Evolutionary conservation across 2,113 vertebrate genomes (phyloP).

Genomic region (Ptychochromis oligacanthus): DNA sequence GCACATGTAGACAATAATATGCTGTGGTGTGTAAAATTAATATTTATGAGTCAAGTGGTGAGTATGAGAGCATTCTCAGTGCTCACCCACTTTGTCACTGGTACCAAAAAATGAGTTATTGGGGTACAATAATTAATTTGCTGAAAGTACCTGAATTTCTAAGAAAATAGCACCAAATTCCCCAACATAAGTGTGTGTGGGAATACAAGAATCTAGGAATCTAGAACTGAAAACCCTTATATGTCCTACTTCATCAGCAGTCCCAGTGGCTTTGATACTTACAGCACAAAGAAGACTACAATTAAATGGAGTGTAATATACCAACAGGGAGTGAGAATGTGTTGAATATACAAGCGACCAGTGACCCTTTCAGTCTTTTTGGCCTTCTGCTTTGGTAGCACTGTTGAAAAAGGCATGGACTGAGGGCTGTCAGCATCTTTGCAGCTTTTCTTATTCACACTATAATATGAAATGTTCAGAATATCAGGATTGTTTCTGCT

Average conservation of each 20-base stretch:
- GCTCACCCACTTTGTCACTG: too few species aligned
- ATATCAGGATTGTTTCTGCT: neutral
- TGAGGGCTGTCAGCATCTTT: neutral
- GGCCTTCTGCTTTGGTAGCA: constrained; percentile 4
- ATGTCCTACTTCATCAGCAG: neutral
- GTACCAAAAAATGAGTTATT: too few species aligned
- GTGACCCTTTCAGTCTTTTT: constrained; percentile 21
- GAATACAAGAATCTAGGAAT: neutral
- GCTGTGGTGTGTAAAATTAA: too few species aligned
- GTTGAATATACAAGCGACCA: constrained; percentile 25
- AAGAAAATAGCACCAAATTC: neutral
- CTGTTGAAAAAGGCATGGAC: neutral
- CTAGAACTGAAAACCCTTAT: neutral
- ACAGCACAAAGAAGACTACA: constrained; percentile 21
- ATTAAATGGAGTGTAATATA: constrained; percentile 26
- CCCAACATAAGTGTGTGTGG: neutral
- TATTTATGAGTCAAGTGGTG: too few species aligned
- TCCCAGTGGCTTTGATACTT: constrained; percentile 7
- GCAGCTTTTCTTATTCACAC: neutral
- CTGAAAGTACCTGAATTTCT: neutral
- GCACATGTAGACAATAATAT: too few species aligned
- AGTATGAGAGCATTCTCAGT: too few species aligned
- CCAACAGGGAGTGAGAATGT: too few species aligned
- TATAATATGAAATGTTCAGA: neutral
- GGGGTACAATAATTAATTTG: neutral